Base-by-base conservation (phyloP, 2,113 vertebrate species). In the Ciconia maguari region DNA sequence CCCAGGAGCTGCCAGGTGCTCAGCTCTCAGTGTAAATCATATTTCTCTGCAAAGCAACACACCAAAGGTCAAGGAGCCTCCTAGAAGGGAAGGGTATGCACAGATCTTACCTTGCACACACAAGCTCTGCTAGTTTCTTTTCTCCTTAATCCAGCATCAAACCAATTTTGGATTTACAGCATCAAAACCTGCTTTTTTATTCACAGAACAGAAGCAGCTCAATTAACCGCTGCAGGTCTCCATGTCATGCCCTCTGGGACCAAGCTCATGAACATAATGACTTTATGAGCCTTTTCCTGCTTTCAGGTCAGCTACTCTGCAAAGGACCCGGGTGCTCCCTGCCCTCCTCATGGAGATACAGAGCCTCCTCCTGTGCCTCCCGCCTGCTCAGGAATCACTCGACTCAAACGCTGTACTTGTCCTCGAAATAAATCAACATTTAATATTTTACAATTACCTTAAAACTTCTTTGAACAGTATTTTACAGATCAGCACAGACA, bases 361-460 rank as follows among this genome's bases (percentile, higher is more conserved):
- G 52, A 94, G 30, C 32, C 64, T 75, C 71, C 29, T 32, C 22
- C 78, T 1, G 0, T 27, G 27, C 46, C 52, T 52, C 76, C 64
- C 6, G 2, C 68, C 52, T 48, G 44, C 58, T 62, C 29, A 26
- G 65, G 48, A 87, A 64, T 30, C 17, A 52, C 60, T 38, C 5
- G 7, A 78, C 76, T 42, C 88, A 46, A 83, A 74, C 3, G 1
- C 71, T 34, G n/a, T 15, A 34, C 42, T 68, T 34, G 42, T 38
- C 58, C 44, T 82, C 1, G 91, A 96, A 96, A 96, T 96, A 93
- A 97, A 96, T 82, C 93, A 65, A 69, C 80, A 70, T 97, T 97
- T 97, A 97, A 85, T 97, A 96, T 89, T 91, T 96, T 92, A 97
- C 65, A 95, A 16, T 92, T 62, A 68, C 65, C 48, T 94, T 66